Evolutionary conservation across 2,113 vertebrate genomes (phyloP).

Genomic region (Phrynosoma blainvillii): DNA sequence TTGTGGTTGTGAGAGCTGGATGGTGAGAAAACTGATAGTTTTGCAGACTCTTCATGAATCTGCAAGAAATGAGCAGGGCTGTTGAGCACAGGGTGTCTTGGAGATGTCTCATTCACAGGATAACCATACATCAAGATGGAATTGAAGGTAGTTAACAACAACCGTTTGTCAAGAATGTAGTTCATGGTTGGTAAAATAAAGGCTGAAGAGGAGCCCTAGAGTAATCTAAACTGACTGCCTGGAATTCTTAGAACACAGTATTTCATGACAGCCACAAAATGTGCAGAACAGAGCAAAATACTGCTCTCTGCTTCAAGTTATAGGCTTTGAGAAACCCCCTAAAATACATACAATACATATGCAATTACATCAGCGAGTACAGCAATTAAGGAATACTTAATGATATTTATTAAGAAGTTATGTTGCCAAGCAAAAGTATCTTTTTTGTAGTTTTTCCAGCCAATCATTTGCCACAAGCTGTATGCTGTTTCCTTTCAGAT

Average conservation of each 20-base stretch:
- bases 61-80: no score
- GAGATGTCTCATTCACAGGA: no score
- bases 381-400: constrained; percentile 36
- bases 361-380: constrained; percentile 3
- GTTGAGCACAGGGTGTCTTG: no score
- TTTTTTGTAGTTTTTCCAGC: constrained; percentile 78
- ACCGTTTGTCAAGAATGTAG: neutral
- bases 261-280: neutral
- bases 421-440: constrained; percentile 58
- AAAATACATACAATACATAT: neutral
- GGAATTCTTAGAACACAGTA: neutral
- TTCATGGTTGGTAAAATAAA: neutral
- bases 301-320: constrained; percentile 1
- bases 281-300: neutral
- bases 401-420: constrained; percentile 46
- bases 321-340: neutral
- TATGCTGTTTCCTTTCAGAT: constrained; percentile 83
- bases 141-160: neutral
- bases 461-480: constrained; percentile 75
- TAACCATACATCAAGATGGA: neutral
- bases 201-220: neutral
- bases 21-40: no score
- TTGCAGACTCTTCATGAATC: no score
- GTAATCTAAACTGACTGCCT: neutral
- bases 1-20: no score